Conservation (phyloP, 2,113 vertebrate genomes). For the Chloropsis cyanopogon region DNA sequence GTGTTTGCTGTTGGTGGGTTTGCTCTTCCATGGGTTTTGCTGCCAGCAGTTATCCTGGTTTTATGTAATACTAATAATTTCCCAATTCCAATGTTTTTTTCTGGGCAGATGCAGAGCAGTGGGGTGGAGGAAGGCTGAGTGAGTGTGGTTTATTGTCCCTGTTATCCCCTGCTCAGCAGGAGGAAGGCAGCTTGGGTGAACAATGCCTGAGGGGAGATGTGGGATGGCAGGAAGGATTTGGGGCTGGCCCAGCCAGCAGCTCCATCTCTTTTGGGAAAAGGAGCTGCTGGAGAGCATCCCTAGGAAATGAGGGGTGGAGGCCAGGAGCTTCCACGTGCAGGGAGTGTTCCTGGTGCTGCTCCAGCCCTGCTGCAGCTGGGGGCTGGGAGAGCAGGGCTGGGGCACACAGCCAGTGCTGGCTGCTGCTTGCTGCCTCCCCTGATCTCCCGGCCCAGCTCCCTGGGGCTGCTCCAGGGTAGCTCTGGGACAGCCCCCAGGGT, state of each 20-base stretch:
- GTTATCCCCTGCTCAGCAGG: fast-evolving
- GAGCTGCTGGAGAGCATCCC: background rate
- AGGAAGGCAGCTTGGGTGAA: fast-evolving
- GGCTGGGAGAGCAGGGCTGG: background rate
- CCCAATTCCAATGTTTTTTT: background rate
- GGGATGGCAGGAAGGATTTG: background rate
- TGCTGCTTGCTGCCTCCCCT: background rate
- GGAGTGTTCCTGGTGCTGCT: background rate
- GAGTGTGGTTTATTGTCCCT: background rate
- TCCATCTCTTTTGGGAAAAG: fast-evolving
- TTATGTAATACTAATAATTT: background rate
- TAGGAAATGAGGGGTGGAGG: background rate
- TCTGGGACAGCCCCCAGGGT: background rate
- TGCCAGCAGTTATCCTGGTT: background rate
- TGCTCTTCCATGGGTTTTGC: background rate
- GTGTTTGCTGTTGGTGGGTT: background rate
- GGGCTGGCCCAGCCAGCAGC: background rate
- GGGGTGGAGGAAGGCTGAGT: background rate
- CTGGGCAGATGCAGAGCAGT: background rate
- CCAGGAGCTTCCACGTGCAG: background rate
- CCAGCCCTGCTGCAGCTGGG: background rate
- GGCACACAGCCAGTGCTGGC: background rate
- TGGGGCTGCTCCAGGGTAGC: too few relatives aligned
- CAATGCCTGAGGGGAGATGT: fast-evolving
- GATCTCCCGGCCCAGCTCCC: background rate